Evolutionary conservation across 2,888 invertebrate genomes (phyloP), one percentile per base, ranked within the genome.

Genomic region (Lacanobia wlatinum): DNA sequence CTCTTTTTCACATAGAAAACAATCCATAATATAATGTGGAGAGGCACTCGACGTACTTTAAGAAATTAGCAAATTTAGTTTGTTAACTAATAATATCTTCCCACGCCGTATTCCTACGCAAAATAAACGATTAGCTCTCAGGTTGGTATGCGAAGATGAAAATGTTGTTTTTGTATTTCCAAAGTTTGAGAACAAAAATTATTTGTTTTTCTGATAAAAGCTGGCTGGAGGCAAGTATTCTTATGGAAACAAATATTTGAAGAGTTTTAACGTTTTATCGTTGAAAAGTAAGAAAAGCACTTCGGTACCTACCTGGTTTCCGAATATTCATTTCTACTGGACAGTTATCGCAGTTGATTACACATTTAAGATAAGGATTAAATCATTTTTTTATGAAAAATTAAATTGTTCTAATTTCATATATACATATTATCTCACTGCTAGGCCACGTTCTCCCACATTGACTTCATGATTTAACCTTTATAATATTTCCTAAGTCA

Each of bases 161-260:
- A 12, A 9, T 50, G 16, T 50, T 43, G 1, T 38, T 46, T 40
- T 63, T n/a, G 53, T 40, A 9, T 56, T 63, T 12, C 14, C 1
- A 18, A 7, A 55, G 18, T 21, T 63, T 63, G 6, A 5, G 1
- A 21, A 40, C 3, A 8, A 43, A 21, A n/a, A 18, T 1, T 50
- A 4, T 21, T 62, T 61, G 8, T 12, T n/a, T 43, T 50, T n/a
- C 65, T 21, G 16, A 18, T 18, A 53, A 40, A 23, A 64, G 5
- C 18, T n/a, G 9, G 2, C 50, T 9, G 2, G 50, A 9, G 5
- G 12, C 43, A 21, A 2, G 16, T n/a, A 48, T 28, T 34, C 3
- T 9, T 9, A 14, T 10, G 16, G 28, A 46, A 63, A 46, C 10
- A 67, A 68, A 38, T 38, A 34, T 71, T 56, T 56, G 9, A 56